These are phyloP conservation scores for Hyles lineata DNA, from an alignment of 2,888 invertebrate genomes.

Conservation along the genomic window DNA sequence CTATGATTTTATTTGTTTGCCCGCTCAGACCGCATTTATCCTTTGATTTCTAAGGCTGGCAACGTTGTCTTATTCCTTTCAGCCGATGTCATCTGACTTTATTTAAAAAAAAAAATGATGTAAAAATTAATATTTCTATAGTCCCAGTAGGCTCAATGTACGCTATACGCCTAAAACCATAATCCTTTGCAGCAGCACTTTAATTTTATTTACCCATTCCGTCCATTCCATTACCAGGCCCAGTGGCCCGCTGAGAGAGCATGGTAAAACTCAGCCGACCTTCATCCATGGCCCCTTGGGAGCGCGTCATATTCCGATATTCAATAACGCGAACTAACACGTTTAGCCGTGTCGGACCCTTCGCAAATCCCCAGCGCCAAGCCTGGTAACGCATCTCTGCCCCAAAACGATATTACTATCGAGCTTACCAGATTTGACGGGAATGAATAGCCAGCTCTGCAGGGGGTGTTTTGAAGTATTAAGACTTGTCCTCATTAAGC, in stretches of 20 bases:
- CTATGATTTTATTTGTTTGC: too few species aligned
- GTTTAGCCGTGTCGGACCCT: slow-evolving; percentile 69
- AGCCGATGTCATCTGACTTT: too few species aligned
- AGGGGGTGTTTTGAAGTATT: too few species aligned
- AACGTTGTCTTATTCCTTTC: too few species aligned
- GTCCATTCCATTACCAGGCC: slow-evolving; percentile 61
- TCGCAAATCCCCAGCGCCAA: slow-evolving; percentile 70
- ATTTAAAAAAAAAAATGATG: too few species aligned
- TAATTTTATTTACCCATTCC: slow-evolving; percentile 27
- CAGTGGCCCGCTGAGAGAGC: slow-evolving; percentile 67
- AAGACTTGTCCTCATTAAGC: too few species aligned
- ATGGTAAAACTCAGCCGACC: slow-evolving; percentile 55
- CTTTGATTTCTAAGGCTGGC: too few species aligned
- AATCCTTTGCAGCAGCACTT: slow-evolving; percentile 8
- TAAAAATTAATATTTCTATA: too few species aligned
- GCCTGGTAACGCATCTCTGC: slow-evolving; percentile 42
- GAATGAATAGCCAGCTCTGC: background rate
- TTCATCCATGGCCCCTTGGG: slow-evolving; percentile 63
- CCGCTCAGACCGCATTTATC: too few species aligned
- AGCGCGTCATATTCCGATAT: slow-evolving; percentile 73
- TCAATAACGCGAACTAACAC: slow-evolving; percentile 78
- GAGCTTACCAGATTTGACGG: background rate
- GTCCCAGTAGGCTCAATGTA: too few species aligned
- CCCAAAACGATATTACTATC: slow-evolving; percentile 50
- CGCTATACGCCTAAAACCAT: background rate